These are phyloP conservation scores for Microchirus variegatus DNA, from an alignment of 2,797 vertebrate genomes.

Conservation along the genomic window DNA sequence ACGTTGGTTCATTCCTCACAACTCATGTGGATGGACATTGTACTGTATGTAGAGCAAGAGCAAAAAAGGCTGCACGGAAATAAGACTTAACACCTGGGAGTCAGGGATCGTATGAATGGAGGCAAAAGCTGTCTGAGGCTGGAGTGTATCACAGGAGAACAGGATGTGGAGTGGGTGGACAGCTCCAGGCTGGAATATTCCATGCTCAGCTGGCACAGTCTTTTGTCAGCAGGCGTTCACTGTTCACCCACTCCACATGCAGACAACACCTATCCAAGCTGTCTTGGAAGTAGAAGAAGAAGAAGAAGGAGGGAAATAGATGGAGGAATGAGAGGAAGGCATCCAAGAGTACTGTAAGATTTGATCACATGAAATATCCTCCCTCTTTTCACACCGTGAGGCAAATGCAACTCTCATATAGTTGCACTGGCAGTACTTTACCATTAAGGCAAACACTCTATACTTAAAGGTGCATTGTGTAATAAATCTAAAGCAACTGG, in stretches of 20 bases:
- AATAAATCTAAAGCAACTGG: no score
- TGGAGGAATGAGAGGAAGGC: slow-evolving; percentile 28
- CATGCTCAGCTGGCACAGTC: slow-evolving; percentile 46
- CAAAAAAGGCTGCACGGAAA: slow-evolving; percentile 31
- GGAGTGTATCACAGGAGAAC: slow-evolving; percentile 45
- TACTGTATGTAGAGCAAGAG: slow-evolving; percentile 10
- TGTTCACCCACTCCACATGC: slow-evolving; percentile 53
- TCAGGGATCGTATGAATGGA: slow-evolving; percentile 26
- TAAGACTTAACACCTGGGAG: slow-evolving; percentile 47
- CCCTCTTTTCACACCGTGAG: slow-evolving; percentile 20
- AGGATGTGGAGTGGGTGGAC: slow-evolving; percentile 66
- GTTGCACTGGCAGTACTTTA: no score
- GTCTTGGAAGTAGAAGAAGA: slow-evolving; percentile 34
- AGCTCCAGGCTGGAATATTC: slow-evolving; percentile 51
- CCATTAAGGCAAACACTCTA: no score
- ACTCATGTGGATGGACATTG: slow-evolving; percentile 24
- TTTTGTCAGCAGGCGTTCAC: slow-evolving; percentile 48
- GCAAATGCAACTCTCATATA: slow-evolving; percentile 14
- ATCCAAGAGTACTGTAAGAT: slow-evolving; percentile 20
- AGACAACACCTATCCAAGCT: slow-evolving; percentile 54
- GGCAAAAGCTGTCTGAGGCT: slow-evolving; percentile 25
- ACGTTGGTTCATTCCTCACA: slow-evolving; percentile 49
- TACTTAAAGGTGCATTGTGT: no score
- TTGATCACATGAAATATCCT: slow-evolving; percentile 32
- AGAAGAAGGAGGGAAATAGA: slow-evolving; percentile 20